phyloP scores from a whole-genome alignment of 2,888 invertebrate species.

The Gibbula magus region DNA sequence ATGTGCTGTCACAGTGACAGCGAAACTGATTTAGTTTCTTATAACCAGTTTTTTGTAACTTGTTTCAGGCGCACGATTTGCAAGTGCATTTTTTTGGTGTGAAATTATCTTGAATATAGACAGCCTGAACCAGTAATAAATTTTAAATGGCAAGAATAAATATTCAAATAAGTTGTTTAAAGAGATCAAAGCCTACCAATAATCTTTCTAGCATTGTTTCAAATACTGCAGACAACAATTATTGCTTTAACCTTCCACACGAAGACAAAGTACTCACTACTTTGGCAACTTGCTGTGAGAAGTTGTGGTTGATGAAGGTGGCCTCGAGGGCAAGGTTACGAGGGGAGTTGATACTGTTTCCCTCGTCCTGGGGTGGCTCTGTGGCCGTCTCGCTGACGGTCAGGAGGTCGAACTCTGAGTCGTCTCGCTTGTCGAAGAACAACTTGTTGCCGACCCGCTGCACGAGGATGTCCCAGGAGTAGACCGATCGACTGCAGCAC shows the following conservation, averaged over 20 bases:
- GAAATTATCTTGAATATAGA: no score
- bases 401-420: slow-evolving; percentile 95
- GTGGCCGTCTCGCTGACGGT: slow-evolving; percentile 99
- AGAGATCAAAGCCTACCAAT: no score
- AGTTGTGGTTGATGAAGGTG: slow-evolving; percentile 99
- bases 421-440: slow-evolving; percentile 98
- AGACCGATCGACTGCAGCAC: slow-evolving; percentile 98
- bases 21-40: no score
- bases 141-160: background rate
- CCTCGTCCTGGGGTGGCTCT: slow-evolving; percentile 97
- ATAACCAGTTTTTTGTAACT: no score
- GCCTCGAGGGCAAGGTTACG: slow-evolving; percentile 97
- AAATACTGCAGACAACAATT: no score
- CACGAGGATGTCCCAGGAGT: slow-evolving; percentile 99
- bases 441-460: slow-evolving; percentile 80
- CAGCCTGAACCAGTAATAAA: background rate
- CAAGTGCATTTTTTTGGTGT: no score
- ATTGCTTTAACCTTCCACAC: no score
- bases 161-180: no score
- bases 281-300: slow-evolving; percentile 94
- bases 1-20: no score
- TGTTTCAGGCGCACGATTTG: no score
- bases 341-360: slow-evolving; percentile 94
- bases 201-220: no score
- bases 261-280: slow-evolving; percentile 74